Percentiles rank a stretch among this genome's conserved stretches.
Conservation (phyloP, 2,888 invertebrate genomes). For the Caenorhabditis virilis region DNA sequence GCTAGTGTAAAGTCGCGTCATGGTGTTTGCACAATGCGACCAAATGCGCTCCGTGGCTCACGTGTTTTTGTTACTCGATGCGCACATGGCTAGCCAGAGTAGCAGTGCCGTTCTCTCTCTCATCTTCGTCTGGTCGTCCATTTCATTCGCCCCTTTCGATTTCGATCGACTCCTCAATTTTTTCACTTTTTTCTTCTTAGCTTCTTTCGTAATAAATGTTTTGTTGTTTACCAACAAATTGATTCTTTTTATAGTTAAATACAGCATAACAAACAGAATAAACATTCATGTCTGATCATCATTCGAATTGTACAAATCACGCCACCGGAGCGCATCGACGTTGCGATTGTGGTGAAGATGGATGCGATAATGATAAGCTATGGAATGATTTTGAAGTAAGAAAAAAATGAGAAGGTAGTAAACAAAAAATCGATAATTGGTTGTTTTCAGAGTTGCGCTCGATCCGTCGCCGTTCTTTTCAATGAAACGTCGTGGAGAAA, state of each 20-base stretch:
- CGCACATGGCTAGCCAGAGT: too few relatives aligned
- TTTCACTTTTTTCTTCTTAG: background rate
- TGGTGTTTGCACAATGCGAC: background rate
- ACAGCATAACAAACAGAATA: too few relatives aligned
- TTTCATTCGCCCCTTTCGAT: too few relatives aligned
- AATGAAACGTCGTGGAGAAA: slow-evolving; percentile 53
- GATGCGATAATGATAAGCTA: slow-evolving; percentile 43
- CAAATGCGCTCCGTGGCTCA: background rate
- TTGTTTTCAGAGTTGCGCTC: slow-evolving; percentile 36
- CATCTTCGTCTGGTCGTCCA: background rate
- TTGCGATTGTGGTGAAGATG: slow-evolving; percentile 38
- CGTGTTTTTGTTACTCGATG: slow-evolving; percentile 3
- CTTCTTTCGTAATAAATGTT: background rate
- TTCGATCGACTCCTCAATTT: too few relatives aligned
- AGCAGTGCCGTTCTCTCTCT: too few relatives aligned
- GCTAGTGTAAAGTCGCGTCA: background rate
- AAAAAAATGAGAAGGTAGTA: background rate
- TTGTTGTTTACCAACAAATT: too few relatives aligned
- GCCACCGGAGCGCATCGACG: slow-evolving; percentile 12
- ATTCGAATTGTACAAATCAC: slow-evolving; percentile 25
- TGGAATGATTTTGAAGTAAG: slow-evolving; percentile 53
- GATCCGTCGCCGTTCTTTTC: slow-evolving; percentile 58
- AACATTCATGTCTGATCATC: slow-evolving; percentile 41
- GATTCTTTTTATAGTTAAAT: too few relatives aligned
- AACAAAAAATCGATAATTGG: background rate